Percentiles rank a stretch among this genome's conserved stretches.
Conservation (phyloP, 2,113 vertebrate genomes). For the Anas platyrhynchos region DNA sequence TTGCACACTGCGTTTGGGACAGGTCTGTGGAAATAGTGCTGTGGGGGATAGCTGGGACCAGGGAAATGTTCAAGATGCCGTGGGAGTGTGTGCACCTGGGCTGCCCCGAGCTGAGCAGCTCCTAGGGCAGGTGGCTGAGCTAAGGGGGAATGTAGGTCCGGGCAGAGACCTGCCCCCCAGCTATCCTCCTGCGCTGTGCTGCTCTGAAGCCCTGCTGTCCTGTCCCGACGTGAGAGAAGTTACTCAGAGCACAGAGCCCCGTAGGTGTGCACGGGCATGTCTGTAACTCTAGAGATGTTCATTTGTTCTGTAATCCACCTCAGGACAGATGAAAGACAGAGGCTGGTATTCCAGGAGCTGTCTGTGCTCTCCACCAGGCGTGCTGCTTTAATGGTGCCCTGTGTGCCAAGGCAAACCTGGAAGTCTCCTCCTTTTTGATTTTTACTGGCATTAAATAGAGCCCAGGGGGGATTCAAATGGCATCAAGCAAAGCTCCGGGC, state of each 20-base stretch:
- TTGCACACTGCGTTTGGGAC: not conserved
- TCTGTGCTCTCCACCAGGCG: not conserved
- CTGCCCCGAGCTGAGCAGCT: not conserved
- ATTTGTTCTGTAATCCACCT: not conserved
- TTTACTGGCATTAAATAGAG: not conserved
- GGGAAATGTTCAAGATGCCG: not conserved
- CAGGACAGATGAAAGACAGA: not conserved
- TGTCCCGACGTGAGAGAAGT: rapidly evolving
- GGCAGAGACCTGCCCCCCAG: not conserved
- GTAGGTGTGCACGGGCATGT: not conserved
- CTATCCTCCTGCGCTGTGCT: not conserved
- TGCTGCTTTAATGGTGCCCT: not conserved
- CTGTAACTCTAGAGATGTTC: not conserved
- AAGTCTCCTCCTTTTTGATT: conserved; percentile 14
- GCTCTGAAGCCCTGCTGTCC: not conserved
- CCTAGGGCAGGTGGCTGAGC: not conserved
- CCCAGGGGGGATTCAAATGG: not conserved
- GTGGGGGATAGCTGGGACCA: not conserved
- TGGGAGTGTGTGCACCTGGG: not conserved
- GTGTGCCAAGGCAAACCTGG: not conserved
- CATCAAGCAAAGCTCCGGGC: not conserved
- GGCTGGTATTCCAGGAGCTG: not conserved
- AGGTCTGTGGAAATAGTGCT: not conserved
- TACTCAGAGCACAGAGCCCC: not conserved
- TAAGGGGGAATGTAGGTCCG: not conserved